Evolutionary conservation across 2,113 vertebrate species (phyloP), one percentile per base, ranked within the genome.

Genomic region (Gymnogyps californianus): DNA sequence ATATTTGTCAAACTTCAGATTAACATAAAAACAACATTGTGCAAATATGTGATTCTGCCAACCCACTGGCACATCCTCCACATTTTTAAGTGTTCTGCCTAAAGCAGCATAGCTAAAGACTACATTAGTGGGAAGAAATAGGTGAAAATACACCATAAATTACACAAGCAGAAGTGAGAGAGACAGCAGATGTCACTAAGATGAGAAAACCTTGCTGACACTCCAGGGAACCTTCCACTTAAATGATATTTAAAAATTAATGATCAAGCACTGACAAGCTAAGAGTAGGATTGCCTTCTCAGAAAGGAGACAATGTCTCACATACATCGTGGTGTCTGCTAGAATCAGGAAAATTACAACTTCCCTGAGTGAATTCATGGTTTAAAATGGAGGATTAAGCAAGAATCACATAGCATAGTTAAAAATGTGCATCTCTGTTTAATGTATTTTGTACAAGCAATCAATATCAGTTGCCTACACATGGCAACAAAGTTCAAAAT

Each of bases 261-360:
- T 66, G 67, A 66, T 51, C 13, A 65, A 80, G 9, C 22, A 62
- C n/a, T 88, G 57, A 64, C 38, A 59, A 74, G 62, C 9, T 36
- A 46, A 76, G 25, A 16, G 29, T 29, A 44, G 46, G 87, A 87
- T 13, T 70, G 46, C 29, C 32, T 74, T 75, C 40, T 90, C 40
- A 71, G 36, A 55, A 69, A 77, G 36, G 29, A 92, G 54, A 55
- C n/a, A 59, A 16, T 32, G 10, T 52, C 49, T 59, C 55, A 75
- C 2, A 1, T 4, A 44, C 3, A 13, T 40, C 0, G 0, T 34
- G 13, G 9, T 76, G 3, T 54, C 40, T 80, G 20, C 61, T 49
- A 26, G 29, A 72, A 67, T 46, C 21, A 75, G 22, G 64, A 78
- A 83, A 93, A 80, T 66, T 5, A 36, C 6, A 80, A 67, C 12